phyloP scores from a whole-genome alignment of 2,113 vertebrate species.

The Trichechus manatus region DNA sequence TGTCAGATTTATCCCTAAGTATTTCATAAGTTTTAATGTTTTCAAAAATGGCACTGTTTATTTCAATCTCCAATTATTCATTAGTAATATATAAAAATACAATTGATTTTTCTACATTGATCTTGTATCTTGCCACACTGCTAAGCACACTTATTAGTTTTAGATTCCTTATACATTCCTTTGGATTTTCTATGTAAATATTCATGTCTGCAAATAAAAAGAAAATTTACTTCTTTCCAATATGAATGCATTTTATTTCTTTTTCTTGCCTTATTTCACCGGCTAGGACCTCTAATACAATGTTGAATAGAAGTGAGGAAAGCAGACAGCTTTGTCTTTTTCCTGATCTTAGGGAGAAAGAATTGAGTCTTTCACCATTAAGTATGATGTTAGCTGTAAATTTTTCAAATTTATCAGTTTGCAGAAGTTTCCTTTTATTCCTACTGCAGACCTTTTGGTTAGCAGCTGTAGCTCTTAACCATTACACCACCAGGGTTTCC shows the following conservation, averaged over 20 bases:
- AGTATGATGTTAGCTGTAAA: not conserved
- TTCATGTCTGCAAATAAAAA: not conserved
- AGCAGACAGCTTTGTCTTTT: not conserved
- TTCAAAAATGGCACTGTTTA: not conserved
- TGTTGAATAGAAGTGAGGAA: not conserved
- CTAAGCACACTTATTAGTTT: not conserved
- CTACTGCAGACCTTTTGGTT: not conserved
- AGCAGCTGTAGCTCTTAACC: too few relatives aligned
- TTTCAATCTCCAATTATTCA: not conserved
- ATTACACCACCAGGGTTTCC: too few relatives aligned
- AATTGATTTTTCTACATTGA: not conserved
- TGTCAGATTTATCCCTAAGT: not conserved
- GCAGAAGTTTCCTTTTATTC: not conserved
- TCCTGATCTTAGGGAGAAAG: not conserved
- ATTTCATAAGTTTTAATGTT: not conserved
- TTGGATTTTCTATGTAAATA: not conserved
- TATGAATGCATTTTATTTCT: not conserved
- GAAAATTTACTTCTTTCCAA: not conserved
- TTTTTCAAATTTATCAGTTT: conserved; percentile 4
- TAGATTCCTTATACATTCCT: not conserved
- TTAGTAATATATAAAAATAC: not conserved
- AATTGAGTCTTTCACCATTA: not conserved
- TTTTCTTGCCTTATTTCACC: not conserved
- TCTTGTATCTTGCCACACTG: not conserved
- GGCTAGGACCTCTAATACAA: not conserved